Evolutionary conservation across 2,797 vertebrate species (phyloP), one percentile per base, ranked within the genome.

Genomic region (Dermochelys coriacea): DNA sequence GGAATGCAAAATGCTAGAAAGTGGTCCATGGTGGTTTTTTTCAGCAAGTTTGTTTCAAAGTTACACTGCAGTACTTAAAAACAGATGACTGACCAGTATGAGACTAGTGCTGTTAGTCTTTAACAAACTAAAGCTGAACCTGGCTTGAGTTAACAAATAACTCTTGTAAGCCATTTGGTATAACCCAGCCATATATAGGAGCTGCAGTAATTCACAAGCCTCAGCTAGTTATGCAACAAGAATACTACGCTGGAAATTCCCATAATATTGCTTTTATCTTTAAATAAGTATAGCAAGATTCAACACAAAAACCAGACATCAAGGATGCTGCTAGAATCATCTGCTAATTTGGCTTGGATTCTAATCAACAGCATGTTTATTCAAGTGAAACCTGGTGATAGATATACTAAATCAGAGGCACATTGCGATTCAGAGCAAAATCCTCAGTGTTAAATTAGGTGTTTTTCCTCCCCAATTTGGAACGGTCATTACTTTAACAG

Each of bases 281-380:
- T 88, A 94, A 93, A 95, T 91, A 93, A 96, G 93, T 68, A 5
- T 1, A 5, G 79, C 96, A 87, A 79, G 91, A 88, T 86, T 87
- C 81, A 90, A 83, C 68, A 74, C 64, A 74, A 93, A 94, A 94
- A 97, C 21, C 85, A 93, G 91, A 90, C 77, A 82, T 80, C 2
- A 49, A 91, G 21, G 37, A 31, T n/a, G 78, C 47, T 83, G 49
- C 23, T 74, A 27, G 41, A 57, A 12, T 45, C 3, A 49, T 45
- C 84, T 88, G 82, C 88, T 93, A 75, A 82, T 94, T 96, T 92
- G 84, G 78, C 84, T 95, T 80, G 87, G 90, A 80, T 95, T 96
- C 90, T 81, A 82, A 95, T 87, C 93, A 94, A 52, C 68, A 85
- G 78, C 29, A 12, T 94, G 90, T 92, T 97, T 96, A 89, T 89